Evolutionary conservation across 2,113 vertebrate genomes (phyloP).

Genomic region (Thinocorus orbignyianus): DNA sequence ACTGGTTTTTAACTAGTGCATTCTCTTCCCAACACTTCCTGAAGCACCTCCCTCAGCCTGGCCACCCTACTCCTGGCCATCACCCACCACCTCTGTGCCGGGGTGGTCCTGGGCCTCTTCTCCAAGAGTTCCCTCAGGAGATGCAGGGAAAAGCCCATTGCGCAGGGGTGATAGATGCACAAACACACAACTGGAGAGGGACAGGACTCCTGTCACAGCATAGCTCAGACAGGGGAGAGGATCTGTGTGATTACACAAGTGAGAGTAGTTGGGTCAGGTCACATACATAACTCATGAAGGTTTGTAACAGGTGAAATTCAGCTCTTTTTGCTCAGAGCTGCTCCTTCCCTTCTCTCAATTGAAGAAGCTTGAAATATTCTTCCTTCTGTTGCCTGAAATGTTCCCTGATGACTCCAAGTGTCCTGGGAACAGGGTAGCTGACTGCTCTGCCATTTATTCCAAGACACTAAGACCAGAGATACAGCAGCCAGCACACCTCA

Average conservation of each 20-base stretch:
- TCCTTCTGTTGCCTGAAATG: not conserved
- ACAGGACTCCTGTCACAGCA: too few relatives aligned
- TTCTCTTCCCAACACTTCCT: not conserved
- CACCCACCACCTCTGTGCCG: not conserved
- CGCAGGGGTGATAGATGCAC: not conserved
- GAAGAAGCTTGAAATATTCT: not conserved
- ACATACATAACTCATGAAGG: not conserved
- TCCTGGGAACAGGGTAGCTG: not conserved
- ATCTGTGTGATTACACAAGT: not conserved
- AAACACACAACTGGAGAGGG: not conserved
- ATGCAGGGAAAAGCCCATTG: not conserved
- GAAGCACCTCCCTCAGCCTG: not conserved
- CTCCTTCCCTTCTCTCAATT: not conserved
- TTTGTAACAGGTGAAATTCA: not conserved
- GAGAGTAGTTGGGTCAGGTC: not conserved
- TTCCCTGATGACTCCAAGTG: not conserved
- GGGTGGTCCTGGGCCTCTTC: fast-evolving
- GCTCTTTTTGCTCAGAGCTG: not conserved
- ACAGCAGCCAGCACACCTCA: not conserved
- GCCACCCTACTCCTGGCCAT: too few relatives aligned
- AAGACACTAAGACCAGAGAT: not conserved
- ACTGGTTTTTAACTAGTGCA: not conserved
- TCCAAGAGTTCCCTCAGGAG: fast-evolving
- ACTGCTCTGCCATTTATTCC: not conserved
- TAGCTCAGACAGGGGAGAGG: not conserved